Percentiles rank a stretch among this genome's conserved stretches.
phyloP scores from a whole-genome alignment of 1,140 invertebrate species.

The Neoseiulus cucumeris region DNA sequence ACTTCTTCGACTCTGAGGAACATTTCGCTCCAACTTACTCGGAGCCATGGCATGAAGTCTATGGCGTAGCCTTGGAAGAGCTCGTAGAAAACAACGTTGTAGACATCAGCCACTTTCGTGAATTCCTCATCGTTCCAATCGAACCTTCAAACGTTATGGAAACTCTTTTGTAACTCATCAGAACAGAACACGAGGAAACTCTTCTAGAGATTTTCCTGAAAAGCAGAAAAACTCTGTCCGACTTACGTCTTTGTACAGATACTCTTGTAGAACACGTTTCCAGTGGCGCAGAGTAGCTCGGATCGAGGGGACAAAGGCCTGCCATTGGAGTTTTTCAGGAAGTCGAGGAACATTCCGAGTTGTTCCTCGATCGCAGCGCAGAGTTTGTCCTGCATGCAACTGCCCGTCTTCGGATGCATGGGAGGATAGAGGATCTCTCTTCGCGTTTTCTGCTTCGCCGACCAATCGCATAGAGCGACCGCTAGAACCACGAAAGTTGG shows the following conservation, averaged over 20 bases:
- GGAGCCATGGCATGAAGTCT: slow-evolving; percentile 65
- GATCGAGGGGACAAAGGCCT: slow-evolving; percentile 25
- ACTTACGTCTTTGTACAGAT: slow-evolving; percentile 63
- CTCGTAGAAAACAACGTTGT: slow-evolving; percentile 70
- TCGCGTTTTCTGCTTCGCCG: slow-evolving; percentile 49
- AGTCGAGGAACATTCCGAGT: slow-evolving; percentile 14
- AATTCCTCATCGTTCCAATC: slow-evolving; percentile 42
- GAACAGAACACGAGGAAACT: no score
- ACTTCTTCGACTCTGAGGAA: no score
- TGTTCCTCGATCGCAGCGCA: not conserved
- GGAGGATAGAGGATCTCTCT: slow-evolving; percentile 51
- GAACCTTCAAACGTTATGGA: slow-evolving; percentile 38
- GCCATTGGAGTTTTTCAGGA: slow-evolving; percentile 6
- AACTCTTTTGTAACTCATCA: no score
- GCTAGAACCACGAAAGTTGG: no score
- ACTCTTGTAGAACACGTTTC: slow-evolving; percentile 62
- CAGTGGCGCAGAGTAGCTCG: slow-evolving; percentile 40
- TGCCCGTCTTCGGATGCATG: slow-evolving; percentile 41
- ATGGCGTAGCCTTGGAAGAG: slow-evolving; percentile 65
- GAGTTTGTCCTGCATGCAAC: not conserved
- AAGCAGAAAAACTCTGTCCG: no score
- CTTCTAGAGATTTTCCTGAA: no score
- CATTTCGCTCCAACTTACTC: slow-evolving; percentile 22
- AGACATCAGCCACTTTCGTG: slow-evolving; percentile 41
- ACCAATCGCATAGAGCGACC: slow-evolving; percentile 65